phyloP scores from a whole-genome alignment of 1,140 invertebrate genomes.

The Bradysia coprophila region DNA sequence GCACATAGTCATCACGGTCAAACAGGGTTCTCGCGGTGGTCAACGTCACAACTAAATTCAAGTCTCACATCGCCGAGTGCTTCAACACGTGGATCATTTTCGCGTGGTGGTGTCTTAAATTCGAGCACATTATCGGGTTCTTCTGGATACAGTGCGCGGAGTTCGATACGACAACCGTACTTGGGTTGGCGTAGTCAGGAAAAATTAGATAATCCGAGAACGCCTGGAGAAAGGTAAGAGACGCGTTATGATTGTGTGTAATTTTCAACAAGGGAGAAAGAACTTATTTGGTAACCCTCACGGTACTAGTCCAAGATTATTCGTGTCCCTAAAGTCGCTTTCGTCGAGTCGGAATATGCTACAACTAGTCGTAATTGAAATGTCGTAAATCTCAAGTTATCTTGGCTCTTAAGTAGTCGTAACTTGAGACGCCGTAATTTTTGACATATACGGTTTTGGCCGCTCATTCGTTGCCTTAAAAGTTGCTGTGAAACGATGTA shows the following conservation, averaged over 20 bases:
- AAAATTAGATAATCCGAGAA: constrained; percentile 50
- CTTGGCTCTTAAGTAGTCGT: too few species aligned
- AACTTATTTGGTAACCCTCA: too few species aligned
- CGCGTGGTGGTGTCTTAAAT: constrained; percentile 19
- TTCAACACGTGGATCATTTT: constrained; percentile 22
- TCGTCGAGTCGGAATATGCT: too few species aligned
- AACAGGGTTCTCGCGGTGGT: constrained; percentile 53
- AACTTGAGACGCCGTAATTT: too few species aligned
- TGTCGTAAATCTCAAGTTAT: too few species aligned
- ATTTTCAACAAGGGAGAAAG: too few species aligned
- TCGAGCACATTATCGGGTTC: constrained; percentile 18
- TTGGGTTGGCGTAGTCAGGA: constrained; percentile 80
- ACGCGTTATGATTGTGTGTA: constrained; percentile 1
- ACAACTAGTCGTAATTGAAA: too few species aligned
- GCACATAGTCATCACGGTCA: constrained; percentile 23
- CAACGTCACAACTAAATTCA: constrained; percentile 66
- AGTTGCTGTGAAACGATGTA: too few species aligned
- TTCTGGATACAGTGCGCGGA: constrained; percentile 12
- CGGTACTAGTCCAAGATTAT: too few species aligned
- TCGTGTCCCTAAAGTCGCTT: too few species aligned
- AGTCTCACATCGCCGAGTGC: constrained; percentile 37
- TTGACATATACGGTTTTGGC: too few species aligned
- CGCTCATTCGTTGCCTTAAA: too few species aligned
- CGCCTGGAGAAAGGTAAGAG: constrained; percentile 56
- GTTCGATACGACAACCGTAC: constrained; percentile 57